Percentiles rank a stretch among this genome's conserved stretches.
These are phyloP conservation scores for Thymelicus acteon DNA, from an alignment of 2,888 invertebrate species.

Conservation along the genomic window DNA sequence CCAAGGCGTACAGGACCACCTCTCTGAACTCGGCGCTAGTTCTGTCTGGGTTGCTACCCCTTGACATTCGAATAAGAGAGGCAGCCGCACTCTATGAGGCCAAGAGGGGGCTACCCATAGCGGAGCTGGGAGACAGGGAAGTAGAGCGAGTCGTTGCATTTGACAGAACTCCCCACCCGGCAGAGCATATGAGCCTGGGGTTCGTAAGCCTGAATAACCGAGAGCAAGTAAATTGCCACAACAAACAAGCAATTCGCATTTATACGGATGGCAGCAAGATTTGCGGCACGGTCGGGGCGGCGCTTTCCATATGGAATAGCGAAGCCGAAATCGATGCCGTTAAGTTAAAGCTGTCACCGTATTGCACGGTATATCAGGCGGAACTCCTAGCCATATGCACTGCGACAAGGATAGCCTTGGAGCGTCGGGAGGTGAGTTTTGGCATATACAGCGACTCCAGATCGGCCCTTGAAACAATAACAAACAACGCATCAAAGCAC, in stretches of 20 bases:
- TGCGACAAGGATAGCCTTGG: background rate
- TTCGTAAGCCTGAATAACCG: background rate
- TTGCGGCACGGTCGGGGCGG: too few relatives aligned
- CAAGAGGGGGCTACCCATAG: background rate
- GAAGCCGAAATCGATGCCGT: too few relatives aligned
- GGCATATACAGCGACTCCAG: background rate
- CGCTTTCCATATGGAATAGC: too few relatives aligned
- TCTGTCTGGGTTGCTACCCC: background rate
- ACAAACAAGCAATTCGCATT: too few relatives aligned
- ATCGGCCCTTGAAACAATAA: background rate
- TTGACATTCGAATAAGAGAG: constrained; percentile 5
- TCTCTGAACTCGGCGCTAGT: background rate
- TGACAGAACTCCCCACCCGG: background rate
- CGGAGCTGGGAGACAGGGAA: background rate
- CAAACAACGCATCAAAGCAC: background rate
- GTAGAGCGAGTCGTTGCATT: background rate
- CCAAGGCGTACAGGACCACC: background rate
- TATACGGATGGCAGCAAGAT: too few relatives aligned
- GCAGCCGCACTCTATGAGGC: background rate
- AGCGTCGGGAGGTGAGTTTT: too few relatives aligned
- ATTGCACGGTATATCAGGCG: constrained; percentile 18
- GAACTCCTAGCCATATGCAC: background rate
- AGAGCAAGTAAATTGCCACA: too few relatives aligned
- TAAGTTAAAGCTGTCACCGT: constrained; percentile 2
- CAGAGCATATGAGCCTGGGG: background rate